Evolutionary conservation across 2,113 vertebrate genomes (phyloP).

Genomic region (Burhinus bistriatus): DNA sequence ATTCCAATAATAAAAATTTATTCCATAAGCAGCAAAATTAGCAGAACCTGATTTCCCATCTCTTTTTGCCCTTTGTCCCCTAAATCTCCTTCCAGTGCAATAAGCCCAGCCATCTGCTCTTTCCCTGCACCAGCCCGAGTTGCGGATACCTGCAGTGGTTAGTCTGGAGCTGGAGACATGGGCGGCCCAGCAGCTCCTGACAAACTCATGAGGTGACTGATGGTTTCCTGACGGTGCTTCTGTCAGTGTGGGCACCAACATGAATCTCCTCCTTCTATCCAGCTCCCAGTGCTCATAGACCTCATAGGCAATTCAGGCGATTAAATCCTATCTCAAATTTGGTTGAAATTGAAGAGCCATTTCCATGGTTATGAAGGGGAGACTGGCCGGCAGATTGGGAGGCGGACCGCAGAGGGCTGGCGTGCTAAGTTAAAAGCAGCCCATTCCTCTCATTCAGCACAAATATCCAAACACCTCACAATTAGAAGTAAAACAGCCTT

Average conservation of each 20-base stretch:
- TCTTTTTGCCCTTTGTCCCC: not conserved
- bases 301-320: not conserved
- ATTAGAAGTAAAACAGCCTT: not conserved
- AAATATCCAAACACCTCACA: not conserved
- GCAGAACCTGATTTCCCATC: not conserved
- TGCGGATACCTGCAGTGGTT: not conserved
- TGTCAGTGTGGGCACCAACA: not conserved
- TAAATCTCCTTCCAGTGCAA: not conserved
- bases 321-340: not conserved
- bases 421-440: not conserved
- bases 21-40: not conserved
- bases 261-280: not conserved
- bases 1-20: not conserved
- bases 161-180: not conserved
- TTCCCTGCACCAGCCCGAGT: not conserved
- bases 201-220: not conserved
- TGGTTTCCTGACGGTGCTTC: not conserved
- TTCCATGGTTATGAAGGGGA: not conserved
- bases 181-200: not conserved
- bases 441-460: not conserved
- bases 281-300: not conserved
- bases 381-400: rapidly evolving
- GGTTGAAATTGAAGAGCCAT: not conserved
- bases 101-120: not conserved
- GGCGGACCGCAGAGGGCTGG: not conserved